Evolutionary conservation across 2,888 invertebrate genomes (phyloP).

Genomic region (Macrophya annulata): DNA sequence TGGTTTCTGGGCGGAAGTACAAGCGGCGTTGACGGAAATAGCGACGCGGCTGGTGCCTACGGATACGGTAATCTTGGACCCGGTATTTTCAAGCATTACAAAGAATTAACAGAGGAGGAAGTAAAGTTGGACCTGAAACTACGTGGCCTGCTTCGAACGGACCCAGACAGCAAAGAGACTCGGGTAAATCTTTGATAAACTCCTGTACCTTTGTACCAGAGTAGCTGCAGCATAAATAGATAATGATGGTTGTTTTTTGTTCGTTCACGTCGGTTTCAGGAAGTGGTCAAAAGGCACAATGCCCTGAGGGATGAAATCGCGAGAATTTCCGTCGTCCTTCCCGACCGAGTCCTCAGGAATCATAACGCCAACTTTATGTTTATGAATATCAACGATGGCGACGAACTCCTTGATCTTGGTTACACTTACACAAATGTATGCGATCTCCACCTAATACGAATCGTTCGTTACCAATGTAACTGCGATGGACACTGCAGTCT

Average conservation of each 20-base stretch:
- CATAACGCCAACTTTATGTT: constrained; percentile 67
- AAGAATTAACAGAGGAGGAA: constrained; percentile 58
- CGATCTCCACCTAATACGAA: constrained; percentile 70
- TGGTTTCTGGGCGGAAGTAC: constrained; percentile 71
- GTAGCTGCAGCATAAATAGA: neutral
- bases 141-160: constrained; percentile 53
- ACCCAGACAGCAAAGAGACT: constrained; percentile 39
- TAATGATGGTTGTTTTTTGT: neutral
- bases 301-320: constrained; percentile 59
- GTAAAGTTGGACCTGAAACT: constrained; percentile 58
- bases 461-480: constrained; percentile 66
- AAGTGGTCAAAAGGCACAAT: constrained; percentile 37
- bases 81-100: constrained; percentile 66
- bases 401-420: constrained; percentile 67
- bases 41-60: constrained; percentile 68
- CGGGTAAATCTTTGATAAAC: constrained; percentile 40
- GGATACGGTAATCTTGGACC: constrained; percentile 68
- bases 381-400: constrained; percentile 66
- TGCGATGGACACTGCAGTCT: constrained; percentile 64
- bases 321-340: constrained; percentile 63
- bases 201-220: no score
- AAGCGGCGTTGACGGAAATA: constrained; percentile 69
- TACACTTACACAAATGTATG: constrained; percentile 68
- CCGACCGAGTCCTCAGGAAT: constrained; percentile 64
- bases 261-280: neutral